Conservation (phyloP, 53 echinoderm and acorn worm genomes). For the Arbacia lixula region DNA sequence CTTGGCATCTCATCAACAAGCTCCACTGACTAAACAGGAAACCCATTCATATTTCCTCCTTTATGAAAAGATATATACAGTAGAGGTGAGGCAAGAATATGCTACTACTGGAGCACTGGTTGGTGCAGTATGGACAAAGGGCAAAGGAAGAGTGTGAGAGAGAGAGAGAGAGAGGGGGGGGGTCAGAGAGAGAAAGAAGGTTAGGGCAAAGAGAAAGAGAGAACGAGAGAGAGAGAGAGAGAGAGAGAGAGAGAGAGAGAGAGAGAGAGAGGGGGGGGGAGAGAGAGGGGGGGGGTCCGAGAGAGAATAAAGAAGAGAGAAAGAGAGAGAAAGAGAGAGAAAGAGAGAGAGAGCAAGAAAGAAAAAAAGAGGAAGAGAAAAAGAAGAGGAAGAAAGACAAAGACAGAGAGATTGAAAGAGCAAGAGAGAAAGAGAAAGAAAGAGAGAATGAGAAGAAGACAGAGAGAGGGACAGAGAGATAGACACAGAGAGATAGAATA, state of each 20-base stretch:
- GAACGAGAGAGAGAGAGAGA: neutral
- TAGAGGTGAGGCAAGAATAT: no score
- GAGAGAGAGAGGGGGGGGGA: neutral
- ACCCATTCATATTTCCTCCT: slow-evolving; percentile 6
- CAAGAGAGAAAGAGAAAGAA: no score
- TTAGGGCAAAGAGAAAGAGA: neutral
- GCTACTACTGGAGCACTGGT: no score
- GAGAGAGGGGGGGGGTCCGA: neutral
- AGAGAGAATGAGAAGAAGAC: no score
- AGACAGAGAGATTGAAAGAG: no score
- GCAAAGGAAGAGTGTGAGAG: neutral
- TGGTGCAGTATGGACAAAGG: neutral
- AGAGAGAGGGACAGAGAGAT: no score
- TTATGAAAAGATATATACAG: no score
- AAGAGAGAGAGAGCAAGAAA: neutral
- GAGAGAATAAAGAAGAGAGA: neutral
- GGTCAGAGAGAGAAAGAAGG: neutral
- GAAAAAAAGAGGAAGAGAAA: neutral
- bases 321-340: neutral
- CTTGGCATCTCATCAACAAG: no score
- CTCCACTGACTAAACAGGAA: slow-evolving; percentile 18
- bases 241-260: neutral
- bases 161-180: neutral
- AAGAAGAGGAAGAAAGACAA: neutral
- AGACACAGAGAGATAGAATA: no score